These are phyloP conservation scores for Aleiodes alternator DNA, from an alignment of 2,888 invertebrate species.

Conservation along the genomic window DNA sequence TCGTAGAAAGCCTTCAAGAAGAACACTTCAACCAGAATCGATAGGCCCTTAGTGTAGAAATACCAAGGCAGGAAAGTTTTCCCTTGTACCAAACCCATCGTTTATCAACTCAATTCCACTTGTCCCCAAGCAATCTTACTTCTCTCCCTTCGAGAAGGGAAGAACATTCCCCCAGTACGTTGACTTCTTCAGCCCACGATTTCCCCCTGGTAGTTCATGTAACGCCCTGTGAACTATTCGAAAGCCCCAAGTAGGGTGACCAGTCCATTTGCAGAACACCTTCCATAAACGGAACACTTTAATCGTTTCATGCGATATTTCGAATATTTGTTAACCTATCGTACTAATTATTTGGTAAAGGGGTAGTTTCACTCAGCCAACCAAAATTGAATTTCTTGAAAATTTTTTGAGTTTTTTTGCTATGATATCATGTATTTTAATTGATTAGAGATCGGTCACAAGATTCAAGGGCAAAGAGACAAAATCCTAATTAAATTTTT, in stretches of 20 bases:
- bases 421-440: too few species aligned
- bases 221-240: conserved; percentile 4
- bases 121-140: conserved; percentile 46
- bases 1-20: conserved; percentile 2
- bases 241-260: conserved; percentile 30
- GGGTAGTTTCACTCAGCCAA: too few species aligned
- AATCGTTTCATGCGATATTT: too few species aligned
- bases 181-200: conserved; percentile 33
- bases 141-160: neutral
- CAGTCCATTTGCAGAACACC: too few species aligned
- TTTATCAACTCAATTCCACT: conserved; percentile 49
- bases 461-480: too few species aligned
- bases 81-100: conserved; percentile 24
- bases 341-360: too few species aligned
- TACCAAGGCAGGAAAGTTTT: conserved; percentile 25
- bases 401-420: too few species aligned
- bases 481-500: too few species aligned
- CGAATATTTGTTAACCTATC: too few species aligned
- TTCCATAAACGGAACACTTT: too few species aligned
- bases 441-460: too few species aligned
- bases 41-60: conserved; percentile 17
- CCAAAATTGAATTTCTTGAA: too few species aligned
- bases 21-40: conserved; percentile 18
- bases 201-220: conserved; percentile 8
- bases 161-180: conserved; percentile 1